Base-by-base conservation (phyloP, 2,113 vertebrate genomes). In the Entomyzon cyanotis region DNA sequence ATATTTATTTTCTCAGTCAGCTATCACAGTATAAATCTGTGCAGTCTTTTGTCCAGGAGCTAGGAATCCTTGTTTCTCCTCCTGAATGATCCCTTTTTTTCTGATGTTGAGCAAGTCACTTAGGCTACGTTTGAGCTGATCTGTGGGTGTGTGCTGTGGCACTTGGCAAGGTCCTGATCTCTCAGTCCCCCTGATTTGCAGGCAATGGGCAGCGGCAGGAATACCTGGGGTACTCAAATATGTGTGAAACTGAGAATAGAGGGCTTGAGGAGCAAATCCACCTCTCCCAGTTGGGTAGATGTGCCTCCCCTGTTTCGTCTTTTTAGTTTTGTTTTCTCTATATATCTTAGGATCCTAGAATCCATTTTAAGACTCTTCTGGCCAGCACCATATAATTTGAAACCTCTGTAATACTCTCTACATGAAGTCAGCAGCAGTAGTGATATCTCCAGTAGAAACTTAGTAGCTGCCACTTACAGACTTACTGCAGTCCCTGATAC, bases 151-250 rank as follows among this genome's bases (percentile, higher is more conserved):
- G 8, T 53, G 14, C 37, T 50, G 18, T 31, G 69, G 27, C 65
- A 35, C 46, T 70, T 33, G 28, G 24, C 30, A 50, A 9, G 16
- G 11, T 33, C 23, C 19, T n/a, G 24, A 21, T 55, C 18, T 35
- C 56, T n/a, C 0, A 0, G 5, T 46, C 89, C 17, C 19, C 5
- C 35, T 39, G 16, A n/a, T 27, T 65, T 12, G 4, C 15, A 39
- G 42, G 24, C 42, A 50, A 4, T 1, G 4, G 0, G 0, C 47
- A 55, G 47, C n/a, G 56, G 28, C 1, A 24, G 27, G 27, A 60
- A 19, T 13, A 27, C 14, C 18, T 47, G 37, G 20, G n/a, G 62
- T 9, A 68, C 8, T 14, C 42, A 23, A 37, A 49, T 49, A 64
- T 0, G 1, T 7, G 46, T 71, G 7, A 69, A 14, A 42, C 7